Evolutionary conservation across 2,888 invertebrate species (phyloP), one percentile per base, ranked within the genome.

Genomic region (Limenitis camilla): DNA sequence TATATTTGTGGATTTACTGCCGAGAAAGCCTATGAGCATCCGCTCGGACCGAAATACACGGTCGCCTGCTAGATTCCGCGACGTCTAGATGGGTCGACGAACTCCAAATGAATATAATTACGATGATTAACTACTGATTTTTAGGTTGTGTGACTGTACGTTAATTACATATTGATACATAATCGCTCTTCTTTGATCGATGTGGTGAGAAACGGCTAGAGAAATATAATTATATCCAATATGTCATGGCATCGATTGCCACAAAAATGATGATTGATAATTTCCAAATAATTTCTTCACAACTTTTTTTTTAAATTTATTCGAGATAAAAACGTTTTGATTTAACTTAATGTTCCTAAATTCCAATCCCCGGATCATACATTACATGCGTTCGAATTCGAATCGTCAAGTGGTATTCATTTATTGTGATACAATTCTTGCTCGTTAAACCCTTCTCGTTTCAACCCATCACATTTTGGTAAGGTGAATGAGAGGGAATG

Each of bases 81-180:
- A 81, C 85, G 85, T 83, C 86, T 78, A 77, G 77, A 46, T 67
- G 76, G 84, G 81, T 81, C 76, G 77, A 81, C 72, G 84, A 80
- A 77, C 84, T 73, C 67, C 60, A 39, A 49, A 56, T 73, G 66
- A 69, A 70, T 61, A 59, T 64, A 68, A 68, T 69, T 67, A 71
- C 72, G 44, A 33, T 50, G 19, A 50, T 50, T 40, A 29, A 74
- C 74, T 67, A 69, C 65, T 67, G 53, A 64, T 49, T 62, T 62
- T 59, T 53, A 50, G 35, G 49, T 58, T 56, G 62, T 58, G 50
- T 48, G 53, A 54, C 38, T 19, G 52, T 52, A 52, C 51, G 49
- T 52, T 49, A 53, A 52, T 54, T 52, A 36, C 30, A 42, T 53
- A 40, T 32, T 38, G 40, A 46, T 49, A 53, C 40, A 32, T 52